Evolutionary conservation across 2,113 vertebrate species (phyloP), one percentile per base, ranked within the genome.

Genomic region (Heterochromis multidens): DNA sequence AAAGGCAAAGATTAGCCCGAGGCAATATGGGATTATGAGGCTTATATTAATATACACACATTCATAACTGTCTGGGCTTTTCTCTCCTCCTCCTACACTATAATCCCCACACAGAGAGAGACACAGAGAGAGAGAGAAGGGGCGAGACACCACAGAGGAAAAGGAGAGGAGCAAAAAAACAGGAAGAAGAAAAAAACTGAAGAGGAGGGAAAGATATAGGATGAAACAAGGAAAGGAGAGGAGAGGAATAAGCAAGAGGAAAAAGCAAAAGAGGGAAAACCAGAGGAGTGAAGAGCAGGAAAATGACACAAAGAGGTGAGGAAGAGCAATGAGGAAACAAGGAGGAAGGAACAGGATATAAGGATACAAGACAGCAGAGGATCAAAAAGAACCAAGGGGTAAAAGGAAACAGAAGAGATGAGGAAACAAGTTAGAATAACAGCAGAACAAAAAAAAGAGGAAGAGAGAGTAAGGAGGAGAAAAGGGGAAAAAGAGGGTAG

Each of bases 1-100:
- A 79, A 72, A 25, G 59, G n/a, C 9, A 67, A 31, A 87, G 72
- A 89, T 87, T 59, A 87, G 58, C 52, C 58, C 0, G 17, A 46
- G 5, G 83, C 46, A 63, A 77, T 72, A 8, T 84, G 83, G 62
- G 82, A 87, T 89, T 85, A 84, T 70, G n/a, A 76, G 23, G 40
- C 37, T 79, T 79, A 37, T 17, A 86, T 86, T 67, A 77, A 70
- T 62, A 62, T 56, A 59, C 46, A 80, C 31, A 25, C 19, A 77
- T 77, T 58, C 37, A 80, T 89, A 70, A 63, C 74, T 67, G 9
- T 14, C 25, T 10, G 65, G 65, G 65, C 25, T 29, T 49, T 72
- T 72, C 40, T 49, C 65, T 72, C 65, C 40, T 3, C 40, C 23
- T 43, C n/a, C 37, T 9, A 12, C 35, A 43, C 37, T 37, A 46